phyloP scores from a whole-genome alignment of 1,140 invertebrate species.

The Steinernema khuongi region DNA sequence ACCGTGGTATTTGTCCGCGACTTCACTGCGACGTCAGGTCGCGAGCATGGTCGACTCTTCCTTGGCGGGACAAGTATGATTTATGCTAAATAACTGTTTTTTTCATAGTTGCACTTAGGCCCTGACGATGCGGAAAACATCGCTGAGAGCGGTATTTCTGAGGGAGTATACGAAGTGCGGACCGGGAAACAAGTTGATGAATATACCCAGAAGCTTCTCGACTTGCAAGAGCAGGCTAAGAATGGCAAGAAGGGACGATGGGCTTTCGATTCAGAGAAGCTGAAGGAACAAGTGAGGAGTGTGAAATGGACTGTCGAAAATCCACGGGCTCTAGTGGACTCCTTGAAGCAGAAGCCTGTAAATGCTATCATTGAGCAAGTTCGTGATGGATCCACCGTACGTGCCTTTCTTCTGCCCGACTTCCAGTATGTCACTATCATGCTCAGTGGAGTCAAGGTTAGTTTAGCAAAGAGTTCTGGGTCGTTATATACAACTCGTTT shows the following conservation, averaged over 20 bases:
- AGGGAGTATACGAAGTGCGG: constrained; percentile 79
- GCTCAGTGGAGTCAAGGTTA: constrained; percentile 77
- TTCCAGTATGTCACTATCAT: constrained; percentile 84
- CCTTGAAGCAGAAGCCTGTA: constrained; percentile 72
- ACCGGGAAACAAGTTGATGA: constrained; percentile 69
- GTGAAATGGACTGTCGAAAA: constrained; percentile 82
- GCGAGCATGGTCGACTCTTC: constrained; percentile 82
- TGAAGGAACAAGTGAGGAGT: constrained; percentile 71
- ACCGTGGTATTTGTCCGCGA: constrained; percentile 70
- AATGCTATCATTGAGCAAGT: constrained; percentile 69
- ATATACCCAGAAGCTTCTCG: constrained; percentile 65
- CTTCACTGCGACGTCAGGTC: constrained; percentile 66
- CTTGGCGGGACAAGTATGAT: constrained; percentile 60
- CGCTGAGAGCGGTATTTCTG: constrained; percentile 75
- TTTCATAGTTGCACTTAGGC: constrained; percentile 40
- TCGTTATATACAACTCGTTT: constrained; percentile 22
- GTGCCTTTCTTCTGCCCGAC: constrained; percentile 76
- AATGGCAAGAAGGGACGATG: constrained; percentile 79
- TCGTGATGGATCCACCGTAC: constrained; percentile 86
- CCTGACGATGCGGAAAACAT: constrained; percentile 71
- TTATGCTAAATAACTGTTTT: constrained; percentile 28
- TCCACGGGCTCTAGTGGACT: constrained; percentile 74
- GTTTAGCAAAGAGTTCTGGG: constrained; percentile 3
- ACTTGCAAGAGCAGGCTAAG: constrained; percentile 85
- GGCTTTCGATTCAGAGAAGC: constrained; percentile 60